These are phyloP conservation scores for Zosterops lateralis DNA, from an alignment of 2,113 vertebrate species.

Conservation along the genomic window DNA sequence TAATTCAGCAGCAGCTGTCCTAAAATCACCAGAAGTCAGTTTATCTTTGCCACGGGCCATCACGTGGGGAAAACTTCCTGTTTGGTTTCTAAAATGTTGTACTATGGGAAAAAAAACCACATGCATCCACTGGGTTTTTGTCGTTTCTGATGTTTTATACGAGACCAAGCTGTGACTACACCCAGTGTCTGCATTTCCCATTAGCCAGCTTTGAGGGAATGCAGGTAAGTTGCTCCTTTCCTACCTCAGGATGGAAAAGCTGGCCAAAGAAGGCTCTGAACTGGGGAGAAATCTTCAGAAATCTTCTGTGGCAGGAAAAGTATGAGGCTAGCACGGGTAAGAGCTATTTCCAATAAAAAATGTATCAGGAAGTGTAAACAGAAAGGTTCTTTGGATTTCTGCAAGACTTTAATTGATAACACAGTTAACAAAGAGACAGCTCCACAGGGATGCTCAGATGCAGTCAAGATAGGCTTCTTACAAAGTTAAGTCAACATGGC, in stretches of 20 bases:
- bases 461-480: constrained; percentile 38
- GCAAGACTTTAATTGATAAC: constrained; percentile 33
- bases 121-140: neutral
- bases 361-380: neutral
- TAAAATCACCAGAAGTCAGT: neutral
- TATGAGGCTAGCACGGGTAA: neutral
- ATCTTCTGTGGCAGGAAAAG: neutral
- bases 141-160: neutral
- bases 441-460: constrained; percentile 50
- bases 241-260: neutral
- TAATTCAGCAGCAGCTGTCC: neutral
- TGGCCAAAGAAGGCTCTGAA: neutral
- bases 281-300: neutral
- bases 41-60: neutral
- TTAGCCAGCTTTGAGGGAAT: neutral
- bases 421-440: constrained; percentile 34
- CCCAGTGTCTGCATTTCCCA: neutral
- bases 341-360: neutral
- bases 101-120: neutral
- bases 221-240: neutral
- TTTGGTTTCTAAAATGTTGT: neutral
- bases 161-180: neutral
- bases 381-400: constrained; percentile 4
- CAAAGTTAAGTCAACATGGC: constrained; percentile 53
- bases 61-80: neutral